Evolutionary conservation across 35 echinoderm and acorn worm genomes (phyloP).

Genomic region (Eucidaris tribuloides): DNA sequence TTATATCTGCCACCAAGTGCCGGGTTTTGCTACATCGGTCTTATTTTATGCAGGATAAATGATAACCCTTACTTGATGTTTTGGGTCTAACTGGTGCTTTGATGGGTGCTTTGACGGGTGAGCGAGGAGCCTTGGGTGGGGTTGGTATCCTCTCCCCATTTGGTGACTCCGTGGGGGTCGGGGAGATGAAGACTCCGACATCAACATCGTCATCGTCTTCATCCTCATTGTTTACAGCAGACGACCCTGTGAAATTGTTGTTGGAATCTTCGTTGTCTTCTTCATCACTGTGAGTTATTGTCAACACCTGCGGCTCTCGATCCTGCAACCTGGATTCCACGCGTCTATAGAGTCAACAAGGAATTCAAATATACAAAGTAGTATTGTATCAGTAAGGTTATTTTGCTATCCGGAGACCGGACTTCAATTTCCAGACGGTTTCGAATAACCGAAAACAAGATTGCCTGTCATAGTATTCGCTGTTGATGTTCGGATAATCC

Average conservation of each 20-base stretch:
- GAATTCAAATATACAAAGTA: no score
- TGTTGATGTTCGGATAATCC: no score
- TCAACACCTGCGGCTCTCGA: constrained; percentile 78
- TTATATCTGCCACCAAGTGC: no score
- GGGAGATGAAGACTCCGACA: constrained; percentile 35
- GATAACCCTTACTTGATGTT: constrained; percentile 87
- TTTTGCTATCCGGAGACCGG: no score
- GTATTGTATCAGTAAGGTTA: no score
- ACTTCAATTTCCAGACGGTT: no score
- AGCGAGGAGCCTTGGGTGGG: constrained; percentile 45
- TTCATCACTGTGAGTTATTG: constrained; percentile 72
- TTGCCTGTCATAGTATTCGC: no score
- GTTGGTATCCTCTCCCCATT: constrained; percentile 27
- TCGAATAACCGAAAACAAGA: no score
- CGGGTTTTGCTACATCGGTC: no score
- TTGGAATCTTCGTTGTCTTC: neutral
- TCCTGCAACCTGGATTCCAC: constrained; percentile 52
- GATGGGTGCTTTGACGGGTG: constrained; percentile 7
- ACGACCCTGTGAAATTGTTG: neutral
- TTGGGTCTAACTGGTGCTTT: constrained; percentile 79
- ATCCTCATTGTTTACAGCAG: no score
- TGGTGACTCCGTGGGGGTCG: constrained; percentile 32
- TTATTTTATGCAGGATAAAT: no score
- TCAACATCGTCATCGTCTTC: constrained; percentile 56
- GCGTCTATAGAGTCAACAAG: no score